Evolutionary conservation across 2,888 invertebrate species (phyloP).

Genomic region (Diadromus collaris): DNA sequence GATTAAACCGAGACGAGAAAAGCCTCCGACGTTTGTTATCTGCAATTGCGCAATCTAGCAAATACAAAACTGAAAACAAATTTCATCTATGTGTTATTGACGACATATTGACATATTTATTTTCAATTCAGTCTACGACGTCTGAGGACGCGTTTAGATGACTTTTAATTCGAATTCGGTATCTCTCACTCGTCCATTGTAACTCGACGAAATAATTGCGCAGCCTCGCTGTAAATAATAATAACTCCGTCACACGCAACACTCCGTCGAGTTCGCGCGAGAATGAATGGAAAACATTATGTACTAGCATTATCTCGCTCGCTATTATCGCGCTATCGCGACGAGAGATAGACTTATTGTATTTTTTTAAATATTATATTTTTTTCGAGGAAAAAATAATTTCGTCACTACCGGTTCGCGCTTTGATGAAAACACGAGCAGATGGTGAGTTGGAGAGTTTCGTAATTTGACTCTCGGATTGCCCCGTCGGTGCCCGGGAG

Average conservation of each 20-base stretch:
- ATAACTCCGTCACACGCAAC: not conserved
- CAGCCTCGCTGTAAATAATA: not conserved
- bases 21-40: not conserved
- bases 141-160: not conserved
- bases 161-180: not conserved
- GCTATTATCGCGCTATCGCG: not conserved
- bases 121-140: not conserved
- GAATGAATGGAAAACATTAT: slow-evolving; percentile 3
- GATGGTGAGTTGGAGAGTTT: slow-evolving; percentile 20
- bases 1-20: not conserved
- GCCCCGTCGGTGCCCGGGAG: slow-evolving; percentile 3
- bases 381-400: not conserved
- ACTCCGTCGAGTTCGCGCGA: not conserved
- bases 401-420: slow-evolving; percentile 24
- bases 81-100: not conserved
- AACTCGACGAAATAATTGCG: not conserved
- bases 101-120: not conserved
- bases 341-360: not conserved
- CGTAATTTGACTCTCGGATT: slow-evolving; percentile 25
- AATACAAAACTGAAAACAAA: not conserved
- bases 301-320: not conserved
- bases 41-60: not conserved
- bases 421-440: not conserved
- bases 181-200: not conserved
- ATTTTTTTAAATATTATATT: not conserved